These are phyloP conservation scores for Scaptodrosophila lebanonensis DNA, from an alignment of 1,140 invertebrate species.

Conservation along the genomic window DNA sequence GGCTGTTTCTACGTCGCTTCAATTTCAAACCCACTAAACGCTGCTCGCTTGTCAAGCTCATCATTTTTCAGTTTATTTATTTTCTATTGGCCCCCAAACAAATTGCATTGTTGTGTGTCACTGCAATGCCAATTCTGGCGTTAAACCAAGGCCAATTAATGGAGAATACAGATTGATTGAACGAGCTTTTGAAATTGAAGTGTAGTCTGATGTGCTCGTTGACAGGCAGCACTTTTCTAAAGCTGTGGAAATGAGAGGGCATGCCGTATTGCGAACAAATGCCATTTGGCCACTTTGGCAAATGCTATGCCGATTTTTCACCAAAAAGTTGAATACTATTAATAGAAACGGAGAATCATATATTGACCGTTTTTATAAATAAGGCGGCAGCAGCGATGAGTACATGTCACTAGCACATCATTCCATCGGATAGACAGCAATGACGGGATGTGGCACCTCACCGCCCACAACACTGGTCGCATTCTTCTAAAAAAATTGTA, in stretches of 20 bases:
- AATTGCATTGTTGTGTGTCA: constrained; percentile 34
- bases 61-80: constrained; percentile 32
- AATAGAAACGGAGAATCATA: no score
- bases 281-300: constrained; percentile 4
- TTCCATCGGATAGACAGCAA: constrained; percentile 23
- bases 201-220: constrained; percentile 20
- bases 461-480: constrained; percentile 16
- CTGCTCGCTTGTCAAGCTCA: not conserved
- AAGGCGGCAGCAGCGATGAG: constrained; percentile 4
- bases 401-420: constrained; percentile 48
- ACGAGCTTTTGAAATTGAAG: constrained; percentile 35
- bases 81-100: constrained; percentile 34
- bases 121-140: constrained; percentile 30
- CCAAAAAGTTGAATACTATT: constrained; percentile 18
- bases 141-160: constrained; percentile 58
- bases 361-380: no score
- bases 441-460: constrained; percentile 20
- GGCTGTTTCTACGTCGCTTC: constrained; percentile 47
- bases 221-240: constrained; percentile 46
- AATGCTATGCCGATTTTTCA: constrained; percentile 5
- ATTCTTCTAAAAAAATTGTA: constrained; percentile 36
- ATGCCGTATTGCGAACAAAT: not conserved
- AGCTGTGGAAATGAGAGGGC: not conserved
- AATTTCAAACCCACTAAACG: constrained; percentile 21
- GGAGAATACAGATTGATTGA: constrained; percentile 23